phyloP scores from a whole-genome alignment of 2,888 invertebrate genomes.

The Mimumesa dahlbomi region DNA sequence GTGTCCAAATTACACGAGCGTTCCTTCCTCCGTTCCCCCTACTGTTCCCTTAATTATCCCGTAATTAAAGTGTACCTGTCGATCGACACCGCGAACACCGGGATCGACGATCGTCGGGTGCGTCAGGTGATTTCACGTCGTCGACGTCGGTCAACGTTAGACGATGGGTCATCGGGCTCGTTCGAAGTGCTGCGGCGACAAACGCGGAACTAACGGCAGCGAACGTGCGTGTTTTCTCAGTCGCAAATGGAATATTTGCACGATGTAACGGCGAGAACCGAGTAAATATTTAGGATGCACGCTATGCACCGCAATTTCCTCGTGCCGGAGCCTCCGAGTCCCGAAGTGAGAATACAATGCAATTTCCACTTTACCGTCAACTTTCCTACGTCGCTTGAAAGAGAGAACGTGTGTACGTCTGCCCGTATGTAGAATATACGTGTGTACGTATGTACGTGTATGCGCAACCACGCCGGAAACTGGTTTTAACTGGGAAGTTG shows the following conservation, averaged over 20 bases:
- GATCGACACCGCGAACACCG: too few relatives aligned
- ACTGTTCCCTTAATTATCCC: too few relatives aligned
- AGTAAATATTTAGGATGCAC: slow-evolving; percentile 68
- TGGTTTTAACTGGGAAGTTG: slow-evolving; percentile 35
- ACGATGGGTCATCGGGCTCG: slow-evolving; percentile 42
- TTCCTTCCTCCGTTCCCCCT: too few relatives aligned
- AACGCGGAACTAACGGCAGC: slow-evolving; percentile 21
- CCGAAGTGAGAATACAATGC: slow-evolving; percentile 57
- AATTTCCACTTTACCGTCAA: slow-evolving; percentile 53
- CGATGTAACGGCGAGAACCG: slow-evolving; percentile 62
- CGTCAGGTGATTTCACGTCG: too few relatives aligned
- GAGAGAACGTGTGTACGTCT: slow-evolving; percentile 12
- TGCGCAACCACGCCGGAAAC: slow-evolving; percentile 14
- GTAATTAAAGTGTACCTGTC: too few relatives aligned
- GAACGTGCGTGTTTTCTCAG: slow-evolving; percentile 60
- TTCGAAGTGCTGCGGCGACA: slow-evolving; percentile 39
- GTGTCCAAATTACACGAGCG: too few relatives aligned
- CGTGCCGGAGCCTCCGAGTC: slow-evolving; percentile 25
- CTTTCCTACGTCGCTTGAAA: slow-evolving; percentile 35
- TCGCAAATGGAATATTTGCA: slow-evolving; percentile 65
- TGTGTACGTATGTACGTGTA: too few relatives aligned
- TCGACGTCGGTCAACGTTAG: too few relatives aligned
- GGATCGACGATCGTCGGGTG: too few relatives aligned
- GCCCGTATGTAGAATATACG: too few relatives aligned
- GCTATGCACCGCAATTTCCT: slow-evolving; percentile 62